Percentiles rank a stretch among this genome's conserved stretches.
These are phyloP conservation scores for Xenopus laevis DNA, from an alignment of 2,113 vertebrate genomes.

Conservation along the genomic window DNA sequence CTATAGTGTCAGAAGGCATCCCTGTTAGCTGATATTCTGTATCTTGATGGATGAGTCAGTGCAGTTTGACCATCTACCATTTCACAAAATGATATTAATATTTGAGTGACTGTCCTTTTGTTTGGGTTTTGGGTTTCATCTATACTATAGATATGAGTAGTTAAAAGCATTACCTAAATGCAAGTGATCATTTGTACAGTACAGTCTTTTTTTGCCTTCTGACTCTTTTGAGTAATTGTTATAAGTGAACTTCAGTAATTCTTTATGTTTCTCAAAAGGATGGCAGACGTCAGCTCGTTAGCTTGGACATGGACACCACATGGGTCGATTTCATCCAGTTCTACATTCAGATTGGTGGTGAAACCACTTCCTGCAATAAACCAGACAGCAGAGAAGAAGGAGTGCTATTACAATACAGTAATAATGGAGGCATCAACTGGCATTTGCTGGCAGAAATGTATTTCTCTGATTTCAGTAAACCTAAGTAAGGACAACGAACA, in stretches of 20 bases:
- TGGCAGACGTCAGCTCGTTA: slow-evolving; percentile 89
- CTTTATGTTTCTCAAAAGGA: slow-evolving; percentile 62
- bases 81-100: too few relatives aligned
- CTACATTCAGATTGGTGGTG: slow-evolving; percentile 93
- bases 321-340: slow-evolving; percentile 99
- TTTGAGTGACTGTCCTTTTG: too few relatives aligned
- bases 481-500: slow-evolving; percentile 65
- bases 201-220: too few relatives aligned
- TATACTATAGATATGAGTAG: too few relatives aligned
- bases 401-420: slow-evolving; percentile 91
- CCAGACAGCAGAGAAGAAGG: slow-evolving; percentile 94
- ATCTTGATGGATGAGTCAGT: too few relatives aligned
- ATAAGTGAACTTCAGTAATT: slow-evolving; percentile 5
- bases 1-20: too few relatives aligned
- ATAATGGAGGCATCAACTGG: slow-evolving; percentile 93
- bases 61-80: too few relatives aligned
- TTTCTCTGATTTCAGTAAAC: slow-evolving; percentile 95
- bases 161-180: too few relatives aligned
- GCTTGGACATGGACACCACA: slow-evolving; percentile 91
- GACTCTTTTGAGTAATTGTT: background rate
- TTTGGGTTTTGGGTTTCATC: too few relatives aligned
- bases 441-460: slow-evolving; percentile 96
- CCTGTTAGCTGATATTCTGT: too few relatives aligned
- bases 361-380: slow-evolving; percentile 82
- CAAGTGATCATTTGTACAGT: too few relatives aligned